phyloP scores from a whole-genome alignment of 1,140 invertebrate species.

The Lasaia peninsularis region DNA sequence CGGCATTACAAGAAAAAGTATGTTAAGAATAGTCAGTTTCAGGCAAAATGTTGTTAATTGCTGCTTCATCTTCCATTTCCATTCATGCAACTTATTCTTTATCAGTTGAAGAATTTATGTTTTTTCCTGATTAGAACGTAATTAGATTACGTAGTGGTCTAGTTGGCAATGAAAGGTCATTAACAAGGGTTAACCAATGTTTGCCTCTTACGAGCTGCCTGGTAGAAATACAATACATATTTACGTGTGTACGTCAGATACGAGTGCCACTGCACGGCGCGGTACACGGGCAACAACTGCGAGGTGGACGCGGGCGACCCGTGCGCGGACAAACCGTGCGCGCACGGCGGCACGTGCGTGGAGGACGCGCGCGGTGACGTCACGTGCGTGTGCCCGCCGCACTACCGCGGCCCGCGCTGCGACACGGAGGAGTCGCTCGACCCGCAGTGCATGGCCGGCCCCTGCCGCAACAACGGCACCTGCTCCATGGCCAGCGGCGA shows the following conservation, averaged over 20 bases:
- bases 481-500: conserved; percentile 79
- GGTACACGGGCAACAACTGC: conserved; percentile 91
- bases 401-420: conserved; percentile 87
- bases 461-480: conserved; percentile 85
- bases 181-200: too few species aligned
- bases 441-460: conserved; percentile 84
- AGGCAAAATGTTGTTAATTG: too few species aligned
- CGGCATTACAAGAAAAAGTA: too few species aligned
- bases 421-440: conserved; percentile 85
- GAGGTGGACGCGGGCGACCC: conserved; percentile 86
- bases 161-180: too few species aligned
- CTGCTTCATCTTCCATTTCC: too few species aligned
- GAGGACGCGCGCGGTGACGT: conserved; percentile 87
- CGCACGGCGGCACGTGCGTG: conserved; percentile 85
- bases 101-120: too few species aligned
- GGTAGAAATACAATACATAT: too few species aligned
- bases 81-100: too few species aligned
- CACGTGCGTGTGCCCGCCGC: conserved; percentile 84
- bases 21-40: too few species aligned
- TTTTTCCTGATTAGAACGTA: too few species aligned
- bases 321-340: conserved; percentile 84
- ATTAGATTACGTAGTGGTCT: too few species aligned
- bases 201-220: too few species aligned
- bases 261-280: conserved; percentile 86
- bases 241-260: conserved; percentile 76